A percentile compares a stretch with the other conserved stretches of the same genome.
Conservation (phyloP, 2,797 vertebrate species). For the Phaenicophaeus curvirostris region DNA sequence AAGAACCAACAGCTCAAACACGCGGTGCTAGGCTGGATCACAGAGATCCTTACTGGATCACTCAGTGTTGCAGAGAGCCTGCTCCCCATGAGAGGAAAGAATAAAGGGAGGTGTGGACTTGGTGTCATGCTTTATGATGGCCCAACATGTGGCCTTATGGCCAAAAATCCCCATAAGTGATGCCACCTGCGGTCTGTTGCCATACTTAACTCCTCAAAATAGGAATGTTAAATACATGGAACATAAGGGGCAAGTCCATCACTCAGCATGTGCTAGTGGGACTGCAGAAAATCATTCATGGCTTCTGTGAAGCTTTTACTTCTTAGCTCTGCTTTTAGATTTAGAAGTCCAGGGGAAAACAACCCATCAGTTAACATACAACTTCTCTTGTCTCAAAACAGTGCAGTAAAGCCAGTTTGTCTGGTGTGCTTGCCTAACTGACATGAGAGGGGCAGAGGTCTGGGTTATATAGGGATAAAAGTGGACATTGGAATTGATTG, state of each 20-base stretch:
- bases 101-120: fast-evolving
- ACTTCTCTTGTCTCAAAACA: not conserved
- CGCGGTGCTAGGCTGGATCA: not conserved
- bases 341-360: not conserved
- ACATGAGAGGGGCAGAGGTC: not conserved
- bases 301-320: not conserved
- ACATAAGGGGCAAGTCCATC: not conserved
- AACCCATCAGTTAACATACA: not conserved
- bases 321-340: not conserved
- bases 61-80: not conserved
- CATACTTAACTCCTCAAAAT: not conserved
- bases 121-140: not conserved
- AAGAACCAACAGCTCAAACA: not conserved
- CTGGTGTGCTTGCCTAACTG: fast-evolving
- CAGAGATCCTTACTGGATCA: fast-evolving
- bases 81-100: not conserved
- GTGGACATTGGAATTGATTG: not conserved
- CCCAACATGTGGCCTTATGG: not conserved
- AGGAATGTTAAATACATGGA: not conserved
- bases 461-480: not conserved
- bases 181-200: not conserved
- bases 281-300: not conserved
- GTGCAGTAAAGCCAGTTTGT: fast-evolving
- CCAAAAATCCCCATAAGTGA: fast-evolving
- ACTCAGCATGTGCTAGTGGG: not conserved